A percentile compares a stretch with the other conserved stretches of the same genome.
Evolutionary conservation across 1,140 invertebrate species (phyloP).

Genomic region (Trichomalopsis sarcophagae): DNA sequence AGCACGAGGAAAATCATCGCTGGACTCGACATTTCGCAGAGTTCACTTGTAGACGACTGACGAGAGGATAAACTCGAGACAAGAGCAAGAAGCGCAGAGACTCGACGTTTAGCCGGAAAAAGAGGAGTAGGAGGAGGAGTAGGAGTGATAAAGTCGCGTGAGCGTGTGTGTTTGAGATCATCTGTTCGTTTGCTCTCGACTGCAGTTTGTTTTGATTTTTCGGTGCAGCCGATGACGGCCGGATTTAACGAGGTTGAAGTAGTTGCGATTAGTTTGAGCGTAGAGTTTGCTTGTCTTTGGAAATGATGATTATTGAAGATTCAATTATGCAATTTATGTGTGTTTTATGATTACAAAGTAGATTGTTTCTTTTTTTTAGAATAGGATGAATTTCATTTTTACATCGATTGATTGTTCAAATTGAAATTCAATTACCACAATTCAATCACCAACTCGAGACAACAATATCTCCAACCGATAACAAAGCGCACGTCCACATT

Average conservation of each 20-base stretch:
- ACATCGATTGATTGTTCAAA: no score
- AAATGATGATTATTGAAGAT: no score
- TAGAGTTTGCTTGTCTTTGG: no score
- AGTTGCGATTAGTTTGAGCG: no score
- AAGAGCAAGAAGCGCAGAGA: neutral
- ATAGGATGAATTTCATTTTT: no score
- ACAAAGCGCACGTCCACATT: neutral
- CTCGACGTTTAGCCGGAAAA: neutral
- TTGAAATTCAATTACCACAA: no score
- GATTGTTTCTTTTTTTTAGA: no score
- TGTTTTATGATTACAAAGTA: no score
- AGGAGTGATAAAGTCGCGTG: neutral
- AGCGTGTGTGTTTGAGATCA: neutral
- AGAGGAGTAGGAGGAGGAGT: neutral
- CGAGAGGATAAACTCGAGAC: neutral
- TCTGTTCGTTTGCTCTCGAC: neutral
- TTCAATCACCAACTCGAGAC: no score
- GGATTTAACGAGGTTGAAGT: no score
- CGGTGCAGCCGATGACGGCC: neutral
- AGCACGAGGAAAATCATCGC: constrained; percentile 56
- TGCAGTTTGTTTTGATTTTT: neutral
- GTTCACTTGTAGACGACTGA: constrained; percentile 41
- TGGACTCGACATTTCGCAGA: constrained; percentile 61
- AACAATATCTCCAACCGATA: neutral
- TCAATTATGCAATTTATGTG: no score